These are phyloP conservation scores for Lonchura striata DNA, from an alignment of 2,113 vertebrate species.

Conservation along the genomic window DNA sequence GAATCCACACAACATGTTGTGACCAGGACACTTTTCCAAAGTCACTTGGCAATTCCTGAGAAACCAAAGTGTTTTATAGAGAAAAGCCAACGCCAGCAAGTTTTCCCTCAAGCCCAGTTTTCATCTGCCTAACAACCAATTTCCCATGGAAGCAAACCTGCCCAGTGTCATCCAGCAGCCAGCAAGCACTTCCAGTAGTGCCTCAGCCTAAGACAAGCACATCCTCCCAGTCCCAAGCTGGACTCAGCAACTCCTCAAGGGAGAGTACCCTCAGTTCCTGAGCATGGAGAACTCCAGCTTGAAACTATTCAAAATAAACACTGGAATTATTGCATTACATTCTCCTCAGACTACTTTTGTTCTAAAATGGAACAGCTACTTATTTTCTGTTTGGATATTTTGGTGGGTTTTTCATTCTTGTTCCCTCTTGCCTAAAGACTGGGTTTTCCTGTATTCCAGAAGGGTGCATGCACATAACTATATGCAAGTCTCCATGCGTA, in stretches of 20 bases:
- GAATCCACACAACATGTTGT: background rate
- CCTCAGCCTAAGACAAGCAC: background rate
- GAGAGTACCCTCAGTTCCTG: background rate
- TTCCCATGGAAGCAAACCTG: background rate
- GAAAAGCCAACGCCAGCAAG: background rate
- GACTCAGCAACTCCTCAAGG: background rate
- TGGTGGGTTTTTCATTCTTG: background rate
- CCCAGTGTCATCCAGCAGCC: background rate
- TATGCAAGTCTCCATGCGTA: fast-evolving
- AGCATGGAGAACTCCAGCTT: background rate
- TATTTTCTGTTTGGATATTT: background rate
- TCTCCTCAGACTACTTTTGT: background rate
- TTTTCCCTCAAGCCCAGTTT: background rate
- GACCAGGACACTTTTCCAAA: background rate
- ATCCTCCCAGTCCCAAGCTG: background rate
- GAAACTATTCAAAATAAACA: background rate
- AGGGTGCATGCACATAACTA: background rate
- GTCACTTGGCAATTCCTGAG: background rate
- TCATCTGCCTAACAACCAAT: background rate
- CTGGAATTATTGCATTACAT: background rate
- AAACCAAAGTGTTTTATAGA: background rate
- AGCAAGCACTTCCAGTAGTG: background rate
- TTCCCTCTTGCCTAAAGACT: background rate
- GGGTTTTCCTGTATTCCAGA: background rate
- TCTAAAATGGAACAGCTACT: background rate